Conservation (phyloP, 2,797 vertebrate species). For the Rhinatrema bivittatum region DNA sequence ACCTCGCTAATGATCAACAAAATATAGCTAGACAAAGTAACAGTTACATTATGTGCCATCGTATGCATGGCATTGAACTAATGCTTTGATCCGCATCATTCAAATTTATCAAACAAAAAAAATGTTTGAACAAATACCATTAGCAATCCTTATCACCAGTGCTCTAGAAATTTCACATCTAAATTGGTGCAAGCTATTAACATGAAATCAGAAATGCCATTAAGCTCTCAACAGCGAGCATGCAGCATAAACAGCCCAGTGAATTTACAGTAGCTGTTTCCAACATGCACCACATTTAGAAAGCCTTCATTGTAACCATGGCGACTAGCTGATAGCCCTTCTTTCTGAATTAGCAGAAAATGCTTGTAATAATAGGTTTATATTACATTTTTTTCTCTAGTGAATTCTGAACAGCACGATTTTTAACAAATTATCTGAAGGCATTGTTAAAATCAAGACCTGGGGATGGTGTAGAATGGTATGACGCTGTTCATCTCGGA, state of each 20-base stretch:
- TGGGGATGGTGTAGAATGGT: not conserved
- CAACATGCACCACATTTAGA: conserved; percentile 29
- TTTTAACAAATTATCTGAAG: not conserved
- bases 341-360: conserved; percentile 14
- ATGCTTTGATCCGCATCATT: not conserved
- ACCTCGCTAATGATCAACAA: too few relatives aligned
- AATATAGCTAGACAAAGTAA: too few relatives aligned
- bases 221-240: conserved; percentile 33
- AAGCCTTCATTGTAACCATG: conserved; percentile 51
- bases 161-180: conserved; percentile 11
- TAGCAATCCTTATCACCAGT: conserved; percentile 1
- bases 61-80: too few relatives aligned
- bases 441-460: not conserved
- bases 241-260: conserved; percentile 42
- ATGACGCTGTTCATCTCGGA: rapidly evolving
- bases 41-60: too few relatives aligned
- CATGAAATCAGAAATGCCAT: conserved; percentile 3
- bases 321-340: conserved; percentile 36
- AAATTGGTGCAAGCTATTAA: conserved; percentile 13
- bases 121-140: not conserved
- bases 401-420: conserved; percentile 8
- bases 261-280: conserved; percentile 15
- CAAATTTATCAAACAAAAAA: conserved; percentile 17
- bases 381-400: not conserved
- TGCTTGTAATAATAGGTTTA: not conserved